phyloP scores from a whole-genome alignment of 2,888 invertebrate genomes.

The Amphipyra tragopoginis region DNA sequence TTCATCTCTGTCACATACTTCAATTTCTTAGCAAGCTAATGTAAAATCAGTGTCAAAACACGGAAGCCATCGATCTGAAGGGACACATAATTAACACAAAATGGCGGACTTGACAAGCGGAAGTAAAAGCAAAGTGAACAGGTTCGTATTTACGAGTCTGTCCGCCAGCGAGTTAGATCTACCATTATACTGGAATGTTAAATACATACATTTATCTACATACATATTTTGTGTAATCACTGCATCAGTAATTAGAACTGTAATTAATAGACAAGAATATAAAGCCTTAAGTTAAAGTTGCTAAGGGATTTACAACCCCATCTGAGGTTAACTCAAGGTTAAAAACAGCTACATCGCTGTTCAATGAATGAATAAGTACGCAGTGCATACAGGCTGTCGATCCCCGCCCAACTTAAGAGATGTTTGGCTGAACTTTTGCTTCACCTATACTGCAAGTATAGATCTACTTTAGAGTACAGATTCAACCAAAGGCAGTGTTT shows the following conservation, averaged over 20 bases:
- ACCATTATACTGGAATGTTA: conserved; percentile 16
- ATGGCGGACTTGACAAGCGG: conserved; percentile 22
- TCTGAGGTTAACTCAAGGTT: not conserved
- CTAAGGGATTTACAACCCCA: not conserved
- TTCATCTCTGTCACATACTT: too few relatives aligned
- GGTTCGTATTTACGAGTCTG: conserved; percentile 23
- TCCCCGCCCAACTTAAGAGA: conserved; percentile 3
- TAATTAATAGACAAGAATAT: conserved; percentile 3
- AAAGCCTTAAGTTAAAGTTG: not conserved
- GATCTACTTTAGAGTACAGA: conserved; percentile 4
- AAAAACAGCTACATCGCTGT: not conserved
- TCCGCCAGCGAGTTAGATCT: conserved; percentile 2
- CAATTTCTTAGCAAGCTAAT: not conserved
- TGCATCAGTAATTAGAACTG: not conserved
- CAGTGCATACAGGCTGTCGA: conserved; percentile 16
- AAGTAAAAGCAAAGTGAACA: conserved; percentile 30
- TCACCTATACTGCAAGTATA: not conserved
- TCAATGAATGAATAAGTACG: not conserved
- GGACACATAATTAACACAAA: conserved; percentile 30
- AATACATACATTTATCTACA: conserved; percentile 7
- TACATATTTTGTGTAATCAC: conserved; percentile 10
- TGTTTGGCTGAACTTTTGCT: conserved; percentile 20
- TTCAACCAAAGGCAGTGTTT: not conserved
- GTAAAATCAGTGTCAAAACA: too few relatives aligned
- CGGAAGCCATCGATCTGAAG: conserved; percentile 34